Evolutionary conservation across 2,113 vertebrate species (phyloP).

Genomic region (Lonchura striata): DNA sequence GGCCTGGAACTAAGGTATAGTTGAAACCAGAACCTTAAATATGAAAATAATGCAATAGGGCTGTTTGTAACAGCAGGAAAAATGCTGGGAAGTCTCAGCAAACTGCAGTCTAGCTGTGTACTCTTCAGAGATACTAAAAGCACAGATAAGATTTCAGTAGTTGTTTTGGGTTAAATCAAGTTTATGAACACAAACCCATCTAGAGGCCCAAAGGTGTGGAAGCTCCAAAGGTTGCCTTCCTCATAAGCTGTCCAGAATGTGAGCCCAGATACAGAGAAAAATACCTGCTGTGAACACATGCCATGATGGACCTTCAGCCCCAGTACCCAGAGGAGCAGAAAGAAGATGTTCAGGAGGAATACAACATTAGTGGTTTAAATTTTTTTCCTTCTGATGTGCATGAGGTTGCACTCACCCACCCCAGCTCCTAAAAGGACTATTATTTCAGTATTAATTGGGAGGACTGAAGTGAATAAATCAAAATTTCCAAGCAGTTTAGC

Average conservation of each 20-base stretch:
- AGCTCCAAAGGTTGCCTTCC: neutral
- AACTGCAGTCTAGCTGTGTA: neutral
- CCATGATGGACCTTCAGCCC: neutral
- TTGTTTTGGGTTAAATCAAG: neutral
- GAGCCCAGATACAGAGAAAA: neutral
- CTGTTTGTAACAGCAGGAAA: neutral
- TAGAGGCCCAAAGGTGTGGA: neutral
- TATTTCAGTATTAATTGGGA: neutral
- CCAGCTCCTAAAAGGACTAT: neutral
- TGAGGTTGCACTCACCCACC: neutral
- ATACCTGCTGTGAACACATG: neutral
- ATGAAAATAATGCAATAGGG: neutral
- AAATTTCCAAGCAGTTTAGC: neutral
- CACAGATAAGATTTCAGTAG: neutral
- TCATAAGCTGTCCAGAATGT: neutral
- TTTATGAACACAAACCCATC: neutral
- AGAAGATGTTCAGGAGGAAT: neutral
- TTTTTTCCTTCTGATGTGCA: neutral
- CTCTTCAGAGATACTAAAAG: neutral
- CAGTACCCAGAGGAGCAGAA: neutral
- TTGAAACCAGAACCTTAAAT: neutral
- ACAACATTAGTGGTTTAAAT: rapidly evolving
- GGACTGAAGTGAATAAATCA: neutral
- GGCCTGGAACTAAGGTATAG: neutral
- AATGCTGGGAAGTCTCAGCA: neutral